Conservation (phyloP, 2,797 vertebrate genomes). For the Chrosomus eos region DNA sequence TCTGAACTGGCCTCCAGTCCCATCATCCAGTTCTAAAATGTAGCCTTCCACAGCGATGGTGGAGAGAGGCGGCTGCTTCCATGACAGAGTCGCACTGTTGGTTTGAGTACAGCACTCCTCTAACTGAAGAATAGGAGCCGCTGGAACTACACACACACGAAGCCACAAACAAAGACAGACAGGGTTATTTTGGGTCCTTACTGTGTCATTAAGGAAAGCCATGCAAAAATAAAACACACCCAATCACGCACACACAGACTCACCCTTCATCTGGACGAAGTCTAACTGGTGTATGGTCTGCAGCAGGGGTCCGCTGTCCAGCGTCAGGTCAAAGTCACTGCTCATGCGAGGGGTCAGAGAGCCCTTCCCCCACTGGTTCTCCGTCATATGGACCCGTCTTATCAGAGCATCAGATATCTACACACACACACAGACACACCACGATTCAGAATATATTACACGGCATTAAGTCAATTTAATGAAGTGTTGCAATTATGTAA, state of each 20-base stretch:
- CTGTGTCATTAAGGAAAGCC: constrained; percentile 29
- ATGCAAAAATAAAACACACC: constrained; percentile 55
- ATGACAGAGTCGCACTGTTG: constrained; percentile 96
- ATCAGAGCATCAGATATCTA: constrained; percentile 98
- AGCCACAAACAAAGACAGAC: constrained; percentile 24
- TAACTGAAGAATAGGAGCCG: constrained; percentile 94
- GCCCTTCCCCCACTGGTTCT: constrained; percentile 97
- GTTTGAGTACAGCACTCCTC: constrained; percentile 98
- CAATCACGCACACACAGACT: constrained; percentile 56
- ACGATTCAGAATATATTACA: constrained; percentile 13
- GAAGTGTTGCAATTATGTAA: constrained; percentile 34
- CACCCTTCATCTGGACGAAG: constrained; percentile 99
- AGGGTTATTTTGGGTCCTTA: constrained; percentile 22
- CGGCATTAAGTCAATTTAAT: constrained; percentile 18
- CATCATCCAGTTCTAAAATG: constrained; percentile 96
- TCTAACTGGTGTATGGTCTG: constrained; percentile 98
- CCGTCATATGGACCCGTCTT: constrained; percentile 93
- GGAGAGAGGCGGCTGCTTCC: constrained; percentile 97
- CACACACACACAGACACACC: constrained; percentile 29
- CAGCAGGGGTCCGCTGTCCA: constrained; percentile 93
- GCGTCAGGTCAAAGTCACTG: constrained; percentile 96
- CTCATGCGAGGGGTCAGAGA: constrained; percentile 96
- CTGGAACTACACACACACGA: constrained; percentile 83
- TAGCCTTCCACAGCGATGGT: constrained; percentile 95
- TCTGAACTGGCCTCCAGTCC: constrained; percentile 93